These are phyloP conservation scores for Leptoteleia sp. DNA, from an alignment of 1,140 invertebrate species.

Conservation along the genomic window DNA sequence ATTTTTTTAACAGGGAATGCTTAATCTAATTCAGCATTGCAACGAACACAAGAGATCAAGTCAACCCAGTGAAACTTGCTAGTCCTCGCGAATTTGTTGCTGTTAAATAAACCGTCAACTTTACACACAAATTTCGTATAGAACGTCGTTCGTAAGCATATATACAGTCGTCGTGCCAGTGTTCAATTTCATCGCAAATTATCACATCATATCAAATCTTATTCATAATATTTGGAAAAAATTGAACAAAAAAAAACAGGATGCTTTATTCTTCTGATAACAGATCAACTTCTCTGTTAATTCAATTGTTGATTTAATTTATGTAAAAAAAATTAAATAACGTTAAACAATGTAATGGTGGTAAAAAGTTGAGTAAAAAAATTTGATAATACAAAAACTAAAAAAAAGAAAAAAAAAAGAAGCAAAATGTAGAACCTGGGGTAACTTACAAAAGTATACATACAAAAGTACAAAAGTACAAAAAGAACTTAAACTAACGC, in stretches of 20 bases:
- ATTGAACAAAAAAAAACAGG: too few species aligned
- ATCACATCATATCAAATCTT: constrained; percentile 42
- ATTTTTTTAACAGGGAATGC: too few species aligned
- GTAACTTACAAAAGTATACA: too few species aligned
- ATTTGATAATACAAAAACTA: background rate
- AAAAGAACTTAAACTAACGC: constrained; percentile 18
- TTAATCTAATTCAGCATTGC: constrained; percentile 44
- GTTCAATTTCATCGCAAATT: constrained; percentile 35
- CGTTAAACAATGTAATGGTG: too few species aligned
- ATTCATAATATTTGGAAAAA: background rate
- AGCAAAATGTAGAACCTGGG: too few species aligned
- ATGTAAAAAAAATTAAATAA: too few species aligned
- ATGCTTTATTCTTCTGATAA: too few species aligned
- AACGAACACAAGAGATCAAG: constrained; percentile 52
- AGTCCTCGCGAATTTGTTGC: constrained; percentile 10
- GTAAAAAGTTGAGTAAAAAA: too few species aligned
- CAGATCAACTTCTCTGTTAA: too few species aligned
- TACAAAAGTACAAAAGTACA: constrained; percentile 62
- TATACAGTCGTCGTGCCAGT: constrained; percentile 44
- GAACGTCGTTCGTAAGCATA: constrained; percentile 45
- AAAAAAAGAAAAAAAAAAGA: constrained; percentile 1
- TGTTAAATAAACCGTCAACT: constrained; percentile 30
- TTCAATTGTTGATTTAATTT: too few species aligned
- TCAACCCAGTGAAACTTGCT: constrained; percentile 28
- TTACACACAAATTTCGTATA: constrained; percentile 50